Percentiles rank a stretch among this genome's conserved stretches.
Conservation (phyloP, 2,113 vertebrate genomes). For the Delphinapterus leucas region DNA sequence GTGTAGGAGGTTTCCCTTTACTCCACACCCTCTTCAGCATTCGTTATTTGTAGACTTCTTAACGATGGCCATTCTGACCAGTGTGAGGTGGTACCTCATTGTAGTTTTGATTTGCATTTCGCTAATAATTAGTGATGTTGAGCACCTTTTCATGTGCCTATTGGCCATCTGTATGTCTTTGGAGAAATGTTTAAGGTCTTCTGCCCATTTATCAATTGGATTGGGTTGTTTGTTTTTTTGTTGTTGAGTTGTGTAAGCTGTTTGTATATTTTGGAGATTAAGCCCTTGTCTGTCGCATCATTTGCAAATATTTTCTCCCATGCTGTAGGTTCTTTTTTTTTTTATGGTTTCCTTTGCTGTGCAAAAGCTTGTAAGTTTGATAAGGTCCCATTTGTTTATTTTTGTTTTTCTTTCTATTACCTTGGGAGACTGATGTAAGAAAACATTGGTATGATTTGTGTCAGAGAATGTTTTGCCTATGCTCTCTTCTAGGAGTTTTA, state of each 20-base stretch:
- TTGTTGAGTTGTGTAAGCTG: neutral
- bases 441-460: neutral
- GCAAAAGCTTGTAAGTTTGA: neutral
- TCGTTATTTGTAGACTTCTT: neutral
- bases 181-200: neutral
- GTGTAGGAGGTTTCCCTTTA: neutral
- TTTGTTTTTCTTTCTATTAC: neutral
- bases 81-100: neutral
- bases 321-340: neutral
- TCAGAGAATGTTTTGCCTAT: neutral
- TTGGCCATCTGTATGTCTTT: neutral
- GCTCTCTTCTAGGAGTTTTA: neutral
- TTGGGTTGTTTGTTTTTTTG: neutral
- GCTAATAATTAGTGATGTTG: neutral
- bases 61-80: neutral
- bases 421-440: neutral
- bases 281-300: neutral
- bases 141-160: neutral
- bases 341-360: neutral
- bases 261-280: neutral
- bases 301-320: neutral
- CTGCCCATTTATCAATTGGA: neutral
- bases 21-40: neutral
- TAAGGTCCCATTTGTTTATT: neutral
- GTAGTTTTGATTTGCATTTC: neutral